Evolutionary conservation across 1,140 invertebrate genomes (phyloP), one percentile per base, ranked within the genome.

Genomic region (Tribolium castaneum): DNA sequence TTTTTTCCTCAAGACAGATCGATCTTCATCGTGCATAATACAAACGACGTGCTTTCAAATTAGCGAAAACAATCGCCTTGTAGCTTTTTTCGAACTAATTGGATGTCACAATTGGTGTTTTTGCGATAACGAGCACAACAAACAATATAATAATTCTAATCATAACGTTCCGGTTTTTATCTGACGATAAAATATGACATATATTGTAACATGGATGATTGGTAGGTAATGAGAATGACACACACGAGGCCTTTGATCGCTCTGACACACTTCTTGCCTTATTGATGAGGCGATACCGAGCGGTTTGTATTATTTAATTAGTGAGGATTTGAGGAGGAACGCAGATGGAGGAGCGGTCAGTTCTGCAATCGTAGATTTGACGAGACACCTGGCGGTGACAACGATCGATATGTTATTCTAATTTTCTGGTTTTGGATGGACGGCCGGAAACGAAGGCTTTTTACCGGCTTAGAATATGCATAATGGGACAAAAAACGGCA

Each of bases 251-350:
- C 59, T 66, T 66, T 66, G 59, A 66, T 66, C 59, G 59, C 59
- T 66, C 25, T 66, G 59, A 66, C 59, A 66, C 30, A 66, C 59
- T 66, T 66, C 59, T 66, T 66, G 59, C 2, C 13, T 66, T 66
- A 66, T 66, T 66, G 30, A 66, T 66, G 59, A 35, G 30, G 19
- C 25, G 54, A 59, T 22, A 59, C 19, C 54, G 5, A 25, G 25
- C 19, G 54, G 13, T 45, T 45, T 45, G 39, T 45, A 45, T 45
- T 45, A 45, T 45, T 45, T 45, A 45, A 45, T 45, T 45, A 45
- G n/a, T 45, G 39, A 45, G 9, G 39, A 45, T 45, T 45, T 45
- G n/a, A 45, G 39, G n/a, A 45, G 39, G n/a, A 10, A 45, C 39
- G 39, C 39, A 45, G 39, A 45, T 45, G 39, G 39, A n/a, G 25